Base-by-base conservation (phyloP, 1,140 invertebrate genomes). In the Drosophila kepulauana region DNA sequence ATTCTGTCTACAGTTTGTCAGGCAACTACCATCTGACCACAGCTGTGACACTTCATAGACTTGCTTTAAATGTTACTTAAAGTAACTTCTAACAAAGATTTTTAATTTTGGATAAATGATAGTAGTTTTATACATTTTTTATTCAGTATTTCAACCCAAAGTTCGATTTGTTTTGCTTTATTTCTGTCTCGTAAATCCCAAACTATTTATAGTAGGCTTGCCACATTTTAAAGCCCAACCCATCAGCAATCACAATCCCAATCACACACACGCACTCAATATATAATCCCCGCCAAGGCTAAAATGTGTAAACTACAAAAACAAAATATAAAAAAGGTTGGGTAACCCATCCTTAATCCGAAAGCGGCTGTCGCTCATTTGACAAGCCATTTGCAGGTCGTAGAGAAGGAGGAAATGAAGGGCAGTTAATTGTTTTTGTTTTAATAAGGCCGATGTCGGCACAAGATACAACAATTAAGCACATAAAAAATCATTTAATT, bases 401-500 rank as follows among this genome's bases (percentile, higher is more conserved):
- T 87, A 67, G 41, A 74, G 74, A 79, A 70, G 82, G 35, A 8
- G 8, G 8, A 3, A 10, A 3, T 38, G 8, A 10, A 30, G 41
- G 25, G 41, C 15, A 59, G 16, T 46, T 59, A 81, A 81, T 82
- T 63, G 25, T 56, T 65, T 65, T 46, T 54, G 68, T 67, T 78
- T 82, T 69, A 78, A 87, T 87, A 84, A 75, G 71, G 77, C 65
- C 74, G 81, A 80, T 72, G 77, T 84, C 74, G 76, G 68, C 58
- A 30, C 68, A 58, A 70, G 72, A 87, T 80, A 87, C 72, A 82
- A 66, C 69, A 84, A 78, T 87, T 87, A 87, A 84, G 80, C 74
- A 88, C 69, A 79, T 75, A 87, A 82, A 87, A 87, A 87, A 88
- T 88, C 84, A 87, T 88, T 87, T 87, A 75, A 80, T 84, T 84